These are phyloP conservation scores for Myotis yumanensis DNA, from an alignment of 2,113 vertebrate species.

Conservation along the genomic window DNA sequence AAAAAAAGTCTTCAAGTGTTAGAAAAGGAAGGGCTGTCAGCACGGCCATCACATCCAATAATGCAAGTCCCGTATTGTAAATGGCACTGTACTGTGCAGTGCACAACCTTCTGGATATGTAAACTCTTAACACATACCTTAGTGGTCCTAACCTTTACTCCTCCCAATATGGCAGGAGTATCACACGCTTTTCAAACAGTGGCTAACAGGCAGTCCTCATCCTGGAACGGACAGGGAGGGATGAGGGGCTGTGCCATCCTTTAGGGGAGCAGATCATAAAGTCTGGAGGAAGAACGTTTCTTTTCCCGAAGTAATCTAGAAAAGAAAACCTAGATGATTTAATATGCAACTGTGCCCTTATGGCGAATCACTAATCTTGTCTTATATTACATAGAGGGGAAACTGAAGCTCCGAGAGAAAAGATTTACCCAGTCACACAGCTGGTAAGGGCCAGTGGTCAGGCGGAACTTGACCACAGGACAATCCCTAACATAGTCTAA, in stretches of 20 bases:
- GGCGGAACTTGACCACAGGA: background rate
- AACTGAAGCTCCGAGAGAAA: background rate
- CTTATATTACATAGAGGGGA: background rate
- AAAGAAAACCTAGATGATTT: background rate
- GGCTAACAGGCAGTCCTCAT: background rate
- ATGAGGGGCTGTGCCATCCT: background rate
- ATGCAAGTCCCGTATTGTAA: accelerated
- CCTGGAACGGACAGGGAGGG: background rate
- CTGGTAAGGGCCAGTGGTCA: background rate
- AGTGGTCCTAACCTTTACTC: background rate
- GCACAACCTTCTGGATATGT: background rate
- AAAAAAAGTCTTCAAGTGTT: background rate
- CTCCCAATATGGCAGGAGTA: background rate
- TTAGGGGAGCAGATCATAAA: too few relatives aligned
- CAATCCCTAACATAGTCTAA: background rate
- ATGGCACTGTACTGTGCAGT: accelerated
- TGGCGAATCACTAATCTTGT: background rate
- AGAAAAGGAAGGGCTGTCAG: background rate
- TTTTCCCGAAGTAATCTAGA: background rate
- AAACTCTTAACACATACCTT: background rate
- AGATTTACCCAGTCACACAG: background rate
- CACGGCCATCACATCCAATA: accelerated
- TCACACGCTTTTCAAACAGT: background rate
- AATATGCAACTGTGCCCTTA: background rate
- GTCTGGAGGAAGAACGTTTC: background rate